Evolutionary conservation across 1,140 invertebrate genomes (phyloP), one percentile per base, ranked within the genome.

Genomic region (Halyomorpha halys): DNA sequence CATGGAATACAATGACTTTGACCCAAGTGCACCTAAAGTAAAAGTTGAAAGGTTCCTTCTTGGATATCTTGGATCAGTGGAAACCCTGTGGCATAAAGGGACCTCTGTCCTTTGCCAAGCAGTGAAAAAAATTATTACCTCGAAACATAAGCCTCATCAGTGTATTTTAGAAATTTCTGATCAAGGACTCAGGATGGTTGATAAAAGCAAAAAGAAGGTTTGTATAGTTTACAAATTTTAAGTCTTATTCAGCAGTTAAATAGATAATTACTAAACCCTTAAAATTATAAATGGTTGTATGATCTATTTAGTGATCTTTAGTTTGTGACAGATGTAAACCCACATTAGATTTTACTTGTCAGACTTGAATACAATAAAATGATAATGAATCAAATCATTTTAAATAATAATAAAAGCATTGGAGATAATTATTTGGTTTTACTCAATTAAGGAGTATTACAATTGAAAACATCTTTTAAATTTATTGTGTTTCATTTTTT

Each of bases 141-240:
- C 79, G 18, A 80, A 80, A 39, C 81, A 83, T 27, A 77, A 79
- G 18, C 87, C 89, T 0, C 79, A 83, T 44, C 81, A 88, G 1
- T 93, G 90, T 71, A 92, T 94, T 66, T 76, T 97, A 51, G 94
- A 97, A 80, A 89, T 97, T 27, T 95, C 90, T 44, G 94, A 97
- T 77, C 90, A 95, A 74, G 94, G 94, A 18, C 81, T 97, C 44
- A 81, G 91, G 67, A 97, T 97, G 92, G 88, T 94, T 6, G 91
- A 94, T 73, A 82, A 90, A 71, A 89, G 86, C 67, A 87, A 87
- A 76, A 80, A 86, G 69, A 79, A 80, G 70, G 86, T 89, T n/a
- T 15, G 21, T 56, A 56, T 56, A 1, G 8, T 39, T 39, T 39
- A 3, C 1, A 1, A 39, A 13, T 11, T 39, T 39, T 39, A 11